Percentiles rank a stretch among this genome's conserved stretches.
These are phyloP conservation scores for Paracentrotus lividus DNA, from an alignment of 53 echinoderm and acorn worm genomes.

Conservation along the genomic window DNA sequence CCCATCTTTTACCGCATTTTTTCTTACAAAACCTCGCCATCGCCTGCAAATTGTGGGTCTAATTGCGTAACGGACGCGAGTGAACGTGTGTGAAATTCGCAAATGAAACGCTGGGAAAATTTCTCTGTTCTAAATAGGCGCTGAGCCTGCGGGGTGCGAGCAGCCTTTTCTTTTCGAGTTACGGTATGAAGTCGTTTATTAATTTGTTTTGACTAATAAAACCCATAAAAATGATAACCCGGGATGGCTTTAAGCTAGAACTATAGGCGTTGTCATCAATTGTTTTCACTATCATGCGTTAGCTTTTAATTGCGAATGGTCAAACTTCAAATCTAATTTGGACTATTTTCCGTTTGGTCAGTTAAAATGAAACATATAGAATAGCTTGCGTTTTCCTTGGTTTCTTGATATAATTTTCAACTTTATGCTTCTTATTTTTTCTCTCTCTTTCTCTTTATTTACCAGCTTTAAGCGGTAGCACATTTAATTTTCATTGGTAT, in stretches of 20 bases:
- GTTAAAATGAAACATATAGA: too few relatives aligned
- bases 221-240: neutral
- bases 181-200: neutral
- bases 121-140: neutral
- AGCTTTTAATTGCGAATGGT: conserved; percentile 18
- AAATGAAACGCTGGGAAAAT: conserved; percentile 47
- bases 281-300: conserved; percentile 12
- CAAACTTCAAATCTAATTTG: neutral
- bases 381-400: neutral
- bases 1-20: neutral
- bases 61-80: conserved; percentile 21
- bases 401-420: neutral
- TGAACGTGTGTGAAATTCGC: conserved; percentile 15
- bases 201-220: conserved; percentile 21
- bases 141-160: neutral
- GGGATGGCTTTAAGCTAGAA: neutral
- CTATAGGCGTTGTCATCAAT: neutral
- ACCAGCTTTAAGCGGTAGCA: too few relatives aligned
- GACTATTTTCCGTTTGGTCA: neutral
- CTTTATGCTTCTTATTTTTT: too few relatives aligned
- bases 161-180: neutral
- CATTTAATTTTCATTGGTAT: neutral
- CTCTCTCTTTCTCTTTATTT: too few relatives aligned
- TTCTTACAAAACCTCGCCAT: neutral
- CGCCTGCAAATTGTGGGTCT: neutral